Percentiles rank a stretch among this genome's conserved stretches.
These are phyloP conservation scores for Cosmopolites sordidus DNA, from an alignment of 2,888 invertebrate genomes.

Conservation along the genomic window DNA sequence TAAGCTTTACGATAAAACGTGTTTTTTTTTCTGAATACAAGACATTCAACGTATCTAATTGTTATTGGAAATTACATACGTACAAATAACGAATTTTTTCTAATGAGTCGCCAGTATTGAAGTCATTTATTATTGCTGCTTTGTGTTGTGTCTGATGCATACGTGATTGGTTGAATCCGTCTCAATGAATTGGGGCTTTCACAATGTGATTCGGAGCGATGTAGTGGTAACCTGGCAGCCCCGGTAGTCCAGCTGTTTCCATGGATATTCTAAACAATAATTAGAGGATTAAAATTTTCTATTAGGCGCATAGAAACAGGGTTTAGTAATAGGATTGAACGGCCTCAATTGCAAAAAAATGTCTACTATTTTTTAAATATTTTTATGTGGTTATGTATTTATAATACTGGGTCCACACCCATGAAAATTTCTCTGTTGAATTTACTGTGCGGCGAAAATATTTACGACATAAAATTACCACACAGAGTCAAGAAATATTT, in stretches of 20 bases:
- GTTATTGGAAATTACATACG: neutral
- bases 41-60: neutral
- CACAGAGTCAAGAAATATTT: too few species aligned
- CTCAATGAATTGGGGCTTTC: constrained; percentile 79
- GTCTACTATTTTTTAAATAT: neutral
- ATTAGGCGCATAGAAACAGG: too few species aligned
- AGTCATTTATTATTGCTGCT: constrained; percentile 10
- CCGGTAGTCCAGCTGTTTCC: constrained; percentile 74
- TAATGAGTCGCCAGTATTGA: constrained; percentile 3
- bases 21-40: neutral
- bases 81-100: neutral
- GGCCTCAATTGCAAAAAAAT: neutral
- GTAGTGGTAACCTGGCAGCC: constrained; percentile 73
- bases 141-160: constrained; percentile 29
- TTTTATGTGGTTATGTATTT: neutral
- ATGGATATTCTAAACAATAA: constrained; percentile 73
- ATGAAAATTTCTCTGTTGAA: neutral
- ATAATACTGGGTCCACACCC: neutral
- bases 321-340: too few species aligned
- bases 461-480: too few species aligned
- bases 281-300: constrained; percentile 1
- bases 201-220: constrained; percentile 90
- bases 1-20: neutral
- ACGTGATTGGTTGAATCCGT: constrained; percentile 33
- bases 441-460: too few species aligned